phyloP scores from a whole-genome alignment of 2,888 invertebrate genomes.

The Platycheirus rosarum region DNA sequence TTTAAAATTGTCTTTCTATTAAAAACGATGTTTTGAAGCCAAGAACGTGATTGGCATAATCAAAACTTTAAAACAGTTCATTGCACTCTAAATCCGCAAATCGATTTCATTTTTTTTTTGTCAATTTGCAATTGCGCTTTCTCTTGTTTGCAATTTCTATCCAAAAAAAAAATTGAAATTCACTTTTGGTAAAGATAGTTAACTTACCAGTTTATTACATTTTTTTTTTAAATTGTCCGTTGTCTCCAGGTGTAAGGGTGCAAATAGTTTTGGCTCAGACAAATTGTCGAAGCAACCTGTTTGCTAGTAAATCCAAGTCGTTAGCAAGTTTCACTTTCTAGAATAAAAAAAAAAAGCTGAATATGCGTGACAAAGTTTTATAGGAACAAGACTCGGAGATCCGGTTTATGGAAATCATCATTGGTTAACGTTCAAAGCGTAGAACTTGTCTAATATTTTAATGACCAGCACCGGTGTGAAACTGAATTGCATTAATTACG shows the following conservation, averaged over 20 bases:
- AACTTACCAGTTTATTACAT: constrained; percentile 13
- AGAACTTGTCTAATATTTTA: constrained; percentile 14
- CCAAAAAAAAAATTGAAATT: constrained; percentile 48
- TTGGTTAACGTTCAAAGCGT: neutral
- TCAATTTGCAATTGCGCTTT: constrained; percentile 52
- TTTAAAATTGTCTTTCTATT: neutral
- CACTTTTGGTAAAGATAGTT: constrained; percentile 38
- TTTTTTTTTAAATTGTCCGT: constrained; percentile 1
- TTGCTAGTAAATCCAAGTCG: constrained; percentile 1
- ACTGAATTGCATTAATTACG: constrained; percentile 1
- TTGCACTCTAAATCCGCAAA: constrained; percentile 23
- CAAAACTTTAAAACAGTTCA: constrained; percentile 8
- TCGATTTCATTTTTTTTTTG: constrained; percentile 18
- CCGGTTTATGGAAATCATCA: constrained; percentile 8
- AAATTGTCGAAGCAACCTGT: constrained; percentile 36
- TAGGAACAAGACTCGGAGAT: neutral
- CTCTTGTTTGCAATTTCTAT: constrained; percentile 53
- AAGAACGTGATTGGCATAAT: constrained; percentile 25
- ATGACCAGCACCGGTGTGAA: constrained; percentile 16
- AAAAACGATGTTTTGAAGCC: neutral
- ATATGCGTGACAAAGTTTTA: constrained; percentile 7
- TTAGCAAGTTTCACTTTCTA: constrained; percentile 60
- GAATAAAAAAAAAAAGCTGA: constrained; percentile 26
- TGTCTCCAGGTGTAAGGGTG: constrained; percentile 40
- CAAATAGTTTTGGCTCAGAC: constrained; percentile 21